Base-by-base conservation (phyloP, 2,113 vertebrate genomes). In the Grammomys surdaster region DNA sequence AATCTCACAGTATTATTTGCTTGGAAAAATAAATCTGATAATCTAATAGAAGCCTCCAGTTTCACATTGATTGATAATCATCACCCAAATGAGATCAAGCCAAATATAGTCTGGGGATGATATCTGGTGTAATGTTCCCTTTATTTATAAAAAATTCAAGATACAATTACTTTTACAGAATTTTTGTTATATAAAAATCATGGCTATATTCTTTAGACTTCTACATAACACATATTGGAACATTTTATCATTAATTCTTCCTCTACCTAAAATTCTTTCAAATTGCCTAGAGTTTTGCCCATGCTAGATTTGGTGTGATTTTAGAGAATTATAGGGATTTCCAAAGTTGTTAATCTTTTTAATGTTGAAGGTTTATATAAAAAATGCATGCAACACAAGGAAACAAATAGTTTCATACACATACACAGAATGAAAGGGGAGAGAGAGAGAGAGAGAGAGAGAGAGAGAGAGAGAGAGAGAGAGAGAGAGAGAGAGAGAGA, bases 31-130 rank as follows among this genome's bases (percentile, higher is more conserved):
- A 67, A 88, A 75, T 1, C 3, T 65, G 63, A 90, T 97, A 73
- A 86, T 92, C 75, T 96, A 96, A 96, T 90, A 90, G 54, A 36
- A 94, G 65, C 4, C 78, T 94, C 73, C 26, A 93, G 4, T 91
- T 70, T 97, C 19, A 93, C 33, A 91, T 2, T 96, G 89, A 92
- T 90, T 78, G 82, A 95, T 89, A 63, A 93, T 96, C 77, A 78
- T 90, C 11, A 78, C 75, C 51, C 20, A 54, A 78, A 78, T 65
- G 13, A 63, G 31, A 67, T 67, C 31, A 14, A 51, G 14, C 60
- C 36, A 69, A 91, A 40, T 90, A 43, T 20, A 80, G 13, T 80
- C 88, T 58, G 58, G 58, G 36, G 48, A 95, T 90, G 86, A 92
- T 96, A 51, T 78, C 67, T 87, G 95, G 77, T 36, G 14, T 40